Conservation (phyloP, 2,888 invertebrate genomes). For the Mimas tiliae region DNA sequence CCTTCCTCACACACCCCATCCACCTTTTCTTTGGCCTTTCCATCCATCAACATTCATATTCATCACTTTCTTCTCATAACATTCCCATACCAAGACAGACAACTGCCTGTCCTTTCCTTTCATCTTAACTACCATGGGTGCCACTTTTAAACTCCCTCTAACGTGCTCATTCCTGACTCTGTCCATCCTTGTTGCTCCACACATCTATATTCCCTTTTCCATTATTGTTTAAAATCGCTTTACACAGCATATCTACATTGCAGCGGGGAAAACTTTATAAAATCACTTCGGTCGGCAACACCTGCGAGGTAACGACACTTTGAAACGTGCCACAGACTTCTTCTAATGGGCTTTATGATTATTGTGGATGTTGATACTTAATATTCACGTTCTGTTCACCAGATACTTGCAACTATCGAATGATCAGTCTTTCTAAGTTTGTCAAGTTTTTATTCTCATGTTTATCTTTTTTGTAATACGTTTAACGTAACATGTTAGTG, state of each 20-base stretch:
- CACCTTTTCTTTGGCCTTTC: no score
- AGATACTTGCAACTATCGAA: not conserved
- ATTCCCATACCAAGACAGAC: no score
- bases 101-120: no score
- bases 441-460: not conserved
- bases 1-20: no score
- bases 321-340: slow-evolving; percentile 30
- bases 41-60: no score
- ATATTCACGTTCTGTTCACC: not conserved
- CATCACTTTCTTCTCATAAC: no score
- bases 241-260: slow-evolving; percentile 27
- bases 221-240: slow-evolving; percentile 17
- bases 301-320: slow-evolving; percentile 45
- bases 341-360: slow-evolving; percentile 21
- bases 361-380: not conserved
- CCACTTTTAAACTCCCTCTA: no score
- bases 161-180: no score
- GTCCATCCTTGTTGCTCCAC: no score
- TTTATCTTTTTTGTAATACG: no score
- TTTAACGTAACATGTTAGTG: no score
- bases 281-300: slow-evolving; percentile 55
- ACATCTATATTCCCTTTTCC: not conserved
- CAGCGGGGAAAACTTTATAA: slow-evolving; percentile 46
- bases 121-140: no score
- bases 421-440: not conserved